A percentile compares a stretch with the other conserved stretches of the same genome.
These are phyloP conservation scores for Oryctes rhinoceros DNA, from an alignment of 1,140 invertebrate species.

Conservation along the genomic window DNA sequence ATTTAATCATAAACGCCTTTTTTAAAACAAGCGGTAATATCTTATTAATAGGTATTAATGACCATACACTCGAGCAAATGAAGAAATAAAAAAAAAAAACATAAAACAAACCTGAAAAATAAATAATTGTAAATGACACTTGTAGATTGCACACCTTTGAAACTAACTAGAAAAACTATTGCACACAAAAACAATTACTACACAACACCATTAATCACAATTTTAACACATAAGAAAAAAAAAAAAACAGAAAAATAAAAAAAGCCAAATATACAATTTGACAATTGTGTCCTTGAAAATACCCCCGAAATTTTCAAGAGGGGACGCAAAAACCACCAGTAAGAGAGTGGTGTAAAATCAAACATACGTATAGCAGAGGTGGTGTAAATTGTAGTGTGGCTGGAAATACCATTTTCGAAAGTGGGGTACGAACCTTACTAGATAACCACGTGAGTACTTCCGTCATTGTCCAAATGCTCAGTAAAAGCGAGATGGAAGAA, in stretches of 20 bases:
- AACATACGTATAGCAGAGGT: conserved; percentile 46
- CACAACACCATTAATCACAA: conserved; percentile 43
- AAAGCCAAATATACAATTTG: conserved; percentile 40
- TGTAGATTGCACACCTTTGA: conserved; percentile 12
- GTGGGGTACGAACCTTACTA: conserved; percentile 50
- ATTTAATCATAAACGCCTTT: neutral
- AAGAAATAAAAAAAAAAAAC: conserved; percentile 34
- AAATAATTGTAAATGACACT: conserved; percentile 28
- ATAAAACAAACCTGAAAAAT: conserved; percentile 42
- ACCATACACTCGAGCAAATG: neutral
- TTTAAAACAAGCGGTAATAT: neutral
- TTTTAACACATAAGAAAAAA: conserved; percentile 11
- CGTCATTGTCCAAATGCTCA: conserved; percentile 45
- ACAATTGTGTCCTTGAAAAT: conserved; percentile 54
- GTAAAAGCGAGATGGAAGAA: conserved; percentile 44
- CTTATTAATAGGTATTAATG: neutral
- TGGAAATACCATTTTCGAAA: conserved; percentile 51
- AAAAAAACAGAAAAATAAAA: neutral
- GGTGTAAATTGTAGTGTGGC: conserved; percentile 49
- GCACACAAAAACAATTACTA: conserved; percentile 36
- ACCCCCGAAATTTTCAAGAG: conserved; percentile 54
- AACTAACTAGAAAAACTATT: conserved; percentile 41
- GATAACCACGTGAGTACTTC: conserved; percentile 53
- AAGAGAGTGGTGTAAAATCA: conserved; percentile 47
- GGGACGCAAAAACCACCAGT: conserved; percentile 50